Conservation (phyloP, 2,797 vertebrate genomes). For the Orientallactaga sibirica region DNA sequence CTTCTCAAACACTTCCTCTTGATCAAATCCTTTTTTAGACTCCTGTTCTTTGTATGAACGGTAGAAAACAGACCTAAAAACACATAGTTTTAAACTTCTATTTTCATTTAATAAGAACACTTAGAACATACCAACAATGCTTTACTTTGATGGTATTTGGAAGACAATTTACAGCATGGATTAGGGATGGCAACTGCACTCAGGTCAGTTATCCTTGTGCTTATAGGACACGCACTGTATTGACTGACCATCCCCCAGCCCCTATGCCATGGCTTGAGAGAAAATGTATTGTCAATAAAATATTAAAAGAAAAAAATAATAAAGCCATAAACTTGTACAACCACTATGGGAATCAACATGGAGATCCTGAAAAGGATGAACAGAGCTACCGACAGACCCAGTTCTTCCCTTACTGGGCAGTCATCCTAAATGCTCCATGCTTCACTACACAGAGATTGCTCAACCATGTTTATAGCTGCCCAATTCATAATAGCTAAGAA, state of each 20-base stretch:
- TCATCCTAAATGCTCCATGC: no score
- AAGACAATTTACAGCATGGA: slow-evolving; percentile 41
- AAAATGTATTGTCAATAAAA: slow-evolving; percentile 23
- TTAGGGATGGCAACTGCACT: slow-evolving; percentile 2
- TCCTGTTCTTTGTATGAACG: slow-evolving; percentile 99
- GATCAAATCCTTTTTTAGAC: slow-evolving; percentile 98
- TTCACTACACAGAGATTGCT: no score
- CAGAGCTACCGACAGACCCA: no score
- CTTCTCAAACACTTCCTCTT: slow-evolving; percentile 99
- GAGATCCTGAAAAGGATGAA: no score
- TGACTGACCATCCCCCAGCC: not conserved
- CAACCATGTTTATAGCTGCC: no score
- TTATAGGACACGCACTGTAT: no score
- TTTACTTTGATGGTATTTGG: slow-evolving; percentile 25
- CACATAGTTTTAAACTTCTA: slow-evolving; percentile 51
- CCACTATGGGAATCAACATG: no score
- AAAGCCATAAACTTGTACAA: not conserved
- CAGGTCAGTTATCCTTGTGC: not conserved
- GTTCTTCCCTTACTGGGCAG: no score
- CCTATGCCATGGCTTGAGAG: not conserved
- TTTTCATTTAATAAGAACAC: slow-evolving; percentile 30
- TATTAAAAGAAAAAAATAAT: not conserved
- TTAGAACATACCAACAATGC: slow-evolving; percentile 8
- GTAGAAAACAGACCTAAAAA: slow-evolving; percentile 97
- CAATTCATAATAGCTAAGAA: no score